A percentile compares a stretch with the other conserved stretches of the same genome.
phyloP scores from a whole-genome alignment of 2,113 vertebrate species.

The Sinocyclocheilus maitianheensis region DNA sequence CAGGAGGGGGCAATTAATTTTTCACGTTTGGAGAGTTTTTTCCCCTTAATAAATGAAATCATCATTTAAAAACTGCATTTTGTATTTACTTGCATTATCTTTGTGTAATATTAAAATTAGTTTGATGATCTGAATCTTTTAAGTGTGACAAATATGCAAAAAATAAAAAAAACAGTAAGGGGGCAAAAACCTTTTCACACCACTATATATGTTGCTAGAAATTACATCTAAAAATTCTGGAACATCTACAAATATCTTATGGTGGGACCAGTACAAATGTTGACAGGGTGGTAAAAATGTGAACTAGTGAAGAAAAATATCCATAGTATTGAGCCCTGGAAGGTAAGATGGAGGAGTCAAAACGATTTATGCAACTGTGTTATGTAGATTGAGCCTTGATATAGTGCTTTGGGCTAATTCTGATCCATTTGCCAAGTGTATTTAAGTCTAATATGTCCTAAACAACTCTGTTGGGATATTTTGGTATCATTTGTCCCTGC shows the following conservation, averaged over 20 bases:
- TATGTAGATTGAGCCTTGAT: neutral
- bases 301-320: neutral
- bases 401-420: neutral
- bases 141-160: no score
- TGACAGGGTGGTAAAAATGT: neutral
- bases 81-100: no score
- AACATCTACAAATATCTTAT: no score
- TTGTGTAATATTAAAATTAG: no score
- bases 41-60: no score
- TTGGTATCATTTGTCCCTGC: slow-evolving; percentile 54
- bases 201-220: no score
- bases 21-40: no score
- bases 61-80: no score
- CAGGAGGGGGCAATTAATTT: no score
- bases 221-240: neutral
- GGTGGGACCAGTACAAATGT: neutral
- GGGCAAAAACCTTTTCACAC: no score
- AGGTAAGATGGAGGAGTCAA: neutral
- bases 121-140: no score
- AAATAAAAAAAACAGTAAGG: no score
- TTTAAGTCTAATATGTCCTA: neutral
- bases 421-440: neutral
- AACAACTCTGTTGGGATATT: neutral
- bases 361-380: neutral
- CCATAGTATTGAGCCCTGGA: neutral